Evolutionary conservation across 1,140 invertebrate genomes (phyloP), one percentile per base, ranked within the genome.

Genomic region (Apis cerana): DNA sequence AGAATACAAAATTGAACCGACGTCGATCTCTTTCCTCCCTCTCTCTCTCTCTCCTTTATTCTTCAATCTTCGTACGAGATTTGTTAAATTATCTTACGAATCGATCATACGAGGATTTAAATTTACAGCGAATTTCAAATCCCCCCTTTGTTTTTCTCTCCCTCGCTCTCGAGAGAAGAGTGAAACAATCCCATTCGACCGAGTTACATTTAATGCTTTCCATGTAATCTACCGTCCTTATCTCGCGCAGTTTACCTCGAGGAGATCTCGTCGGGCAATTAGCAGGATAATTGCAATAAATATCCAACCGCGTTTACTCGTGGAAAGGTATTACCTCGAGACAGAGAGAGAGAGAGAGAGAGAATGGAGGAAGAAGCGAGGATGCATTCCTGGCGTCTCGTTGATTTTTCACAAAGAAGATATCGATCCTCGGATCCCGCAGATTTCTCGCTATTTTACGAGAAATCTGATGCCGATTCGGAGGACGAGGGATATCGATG

Each of bases 21-120:
- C 19, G 11, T 15, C 52, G 52, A 59, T 21, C 15, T 19, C n/a
- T n/a, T 13, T 27, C 15, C 13, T n/a, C 33, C 3, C 2, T 33
- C 3, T 33, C 2, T 33, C 9, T 7, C 0, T 58, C 0, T 0
- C 7, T 62, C 15, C 15, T 62, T 62, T 15, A 7, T 62, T 8
- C 23, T 8, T 27, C 23, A 13, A 2, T 1, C n/a, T 2, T 0
- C 0, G 12, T 1, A 7, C 13, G 0, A n/a, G 0, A 13, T 23
- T 61, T 23, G 19, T 59, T n/a, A 12, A n/a, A 59, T 59, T 59
- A 59, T 3, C 8, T 27, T 43, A 43, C 4, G 33, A 43, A 43
- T 43, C 33, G 33, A 43, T 43, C 33, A 43, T 43, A 43, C 33
- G 33, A 43, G 33, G 33, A 43, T 43, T 43, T 43, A 43, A 43